Base-by-base conservation (phyloP, 2,797 vertebrate species). In the Onychomys arenicola region DNA sequence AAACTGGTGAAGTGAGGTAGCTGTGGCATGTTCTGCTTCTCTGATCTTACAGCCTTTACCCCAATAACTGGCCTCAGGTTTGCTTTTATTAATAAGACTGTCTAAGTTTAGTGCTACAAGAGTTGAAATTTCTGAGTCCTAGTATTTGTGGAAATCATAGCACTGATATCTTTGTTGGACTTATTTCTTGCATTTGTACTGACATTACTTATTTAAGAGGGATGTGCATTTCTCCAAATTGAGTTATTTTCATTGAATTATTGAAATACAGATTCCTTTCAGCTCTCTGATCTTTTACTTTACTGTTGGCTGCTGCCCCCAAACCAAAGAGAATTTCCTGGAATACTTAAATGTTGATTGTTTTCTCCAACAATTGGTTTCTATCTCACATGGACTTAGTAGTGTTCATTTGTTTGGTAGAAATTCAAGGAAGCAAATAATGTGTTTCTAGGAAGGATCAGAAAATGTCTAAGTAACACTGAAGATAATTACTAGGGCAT, bases 231-330 rank as follows among this genome's bases (percentile, higher is more conserved):
- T 40, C 32, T 73, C 6, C 19, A 89, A 67, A 84, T 76, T 89
- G 12, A 89, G 13, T 49, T 88, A 67, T 86, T 88, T 83, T 82
- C 34, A 86, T 73, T 89, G 29, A 90, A 65, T 92, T 89, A 82
- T n/a, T 88, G 43, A 94, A 81, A 90, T 43, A 82, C 32, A 77
- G 23, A 59, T 14, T 49, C 19, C n/a, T 90, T 57, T 34, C 19
- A 49, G 37, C 17, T 5, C 21, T 90, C 11, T 14, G 25, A 21
- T 76, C 3, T 7, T 88, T 83, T 87, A 8, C 2, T 21, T 65
- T 8, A 29, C 61, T 84, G 23, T 5, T 88, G 6, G 40, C 12
- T 43, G 17, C 21, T 43, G 3, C 0, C 23, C 37, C 2, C 19
- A 7, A 77, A 32, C 9, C 4, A 81, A 52, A n/a, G n/a, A 87